Conservation (phyloP, 2,888 invertebrate species). For the Limenitis camilla region DNA sequence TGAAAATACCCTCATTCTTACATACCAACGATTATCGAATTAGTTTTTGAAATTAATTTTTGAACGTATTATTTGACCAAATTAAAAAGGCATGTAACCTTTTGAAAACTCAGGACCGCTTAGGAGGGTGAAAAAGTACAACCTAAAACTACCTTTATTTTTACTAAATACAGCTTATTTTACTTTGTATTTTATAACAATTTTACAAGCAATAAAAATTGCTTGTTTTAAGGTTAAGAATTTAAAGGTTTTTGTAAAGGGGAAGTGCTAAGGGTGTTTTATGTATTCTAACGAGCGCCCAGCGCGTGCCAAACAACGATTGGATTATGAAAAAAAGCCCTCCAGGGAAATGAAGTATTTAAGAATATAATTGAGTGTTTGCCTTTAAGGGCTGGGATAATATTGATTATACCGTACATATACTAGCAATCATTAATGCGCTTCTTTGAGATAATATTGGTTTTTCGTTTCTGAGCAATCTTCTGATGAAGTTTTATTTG, state of each 20-base stretch:
- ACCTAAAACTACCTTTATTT: conserved; percentile 1
- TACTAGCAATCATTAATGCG: too few species aligned
- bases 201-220: conserved; percentile 2
- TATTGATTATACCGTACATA: too few species aligned
- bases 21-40: too few species aligned
- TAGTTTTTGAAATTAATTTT: too few species aligned
- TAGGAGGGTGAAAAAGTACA: neutral
- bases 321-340: conserved; percentile 12
- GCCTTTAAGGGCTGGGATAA: neutral
- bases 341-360: conserved; percentile 4
- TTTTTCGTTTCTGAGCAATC: too few species aligned
- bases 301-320: conserved; percentile 40
- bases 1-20: neutral
- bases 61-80: too few species aligned
- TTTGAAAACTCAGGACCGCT: conserved; percentile 13
- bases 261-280: conserved; percentile 6
- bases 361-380: conserved; percentile 7
- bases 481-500: too few species aligned
- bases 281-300: conserved; percentile 38
- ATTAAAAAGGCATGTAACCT: conserved; percentile 22
- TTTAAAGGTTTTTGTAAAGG: too few species aligned
- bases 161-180: neutral
- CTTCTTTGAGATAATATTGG: too few species aligned
- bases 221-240: neutral
- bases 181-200: neutral